Evolutionary conservation across 1,140 invertebrate genomes (phyloP), one percentile per base, ranked within the genome.

Genomic region (Chelonus insularis): DNA sequence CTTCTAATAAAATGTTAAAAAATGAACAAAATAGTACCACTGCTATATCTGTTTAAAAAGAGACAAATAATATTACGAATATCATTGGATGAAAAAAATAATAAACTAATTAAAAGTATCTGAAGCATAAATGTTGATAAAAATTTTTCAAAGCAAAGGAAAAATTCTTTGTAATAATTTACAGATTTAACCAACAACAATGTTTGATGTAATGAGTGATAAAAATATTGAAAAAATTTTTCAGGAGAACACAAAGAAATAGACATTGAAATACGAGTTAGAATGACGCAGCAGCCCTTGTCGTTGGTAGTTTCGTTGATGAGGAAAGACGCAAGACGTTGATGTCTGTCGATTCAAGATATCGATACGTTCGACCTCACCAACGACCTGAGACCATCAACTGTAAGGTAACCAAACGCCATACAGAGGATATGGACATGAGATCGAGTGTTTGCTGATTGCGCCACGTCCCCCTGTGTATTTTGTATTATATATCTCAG

Each of bases 361-460:
- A 58, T 58, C 57, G 57, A 58, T 58, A 58, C 23, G 29, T n/a
- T 32, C 43, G 43, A 58, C 57, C 57, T 58, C 16, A 48, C 23
- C 7, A 7, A 34, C 29, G 50, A 58, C 57, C 57, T 45, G 20
- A 8, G 25, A 29, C 25, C 3, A 29, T 29, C 25, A 29, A 4
- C 25, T 29, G 25, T 29, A 29, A 29, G 7, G 25, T 29, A 16
- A 12, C 36, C 11, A 37, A 9, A 20, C 34, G 34, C 39, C 16
- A 21, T 11, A 1, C 36, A n/a, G 36, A 12, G 7, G 36, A 1
- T n/a, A 54, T 36, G 1, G 36, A 43, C 16, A 43, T 9, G 21
- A 50, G 8, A 1, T 14, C 14, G 8, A 8, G 18, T 25, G 21
- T 29, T 50, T n/a, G 18, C 21, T 50, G 47, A 50, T 50, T 50